Conservation (phyloP, 2,113 vertebrate genomes). For the Theristicus caerulescens region DNA sequence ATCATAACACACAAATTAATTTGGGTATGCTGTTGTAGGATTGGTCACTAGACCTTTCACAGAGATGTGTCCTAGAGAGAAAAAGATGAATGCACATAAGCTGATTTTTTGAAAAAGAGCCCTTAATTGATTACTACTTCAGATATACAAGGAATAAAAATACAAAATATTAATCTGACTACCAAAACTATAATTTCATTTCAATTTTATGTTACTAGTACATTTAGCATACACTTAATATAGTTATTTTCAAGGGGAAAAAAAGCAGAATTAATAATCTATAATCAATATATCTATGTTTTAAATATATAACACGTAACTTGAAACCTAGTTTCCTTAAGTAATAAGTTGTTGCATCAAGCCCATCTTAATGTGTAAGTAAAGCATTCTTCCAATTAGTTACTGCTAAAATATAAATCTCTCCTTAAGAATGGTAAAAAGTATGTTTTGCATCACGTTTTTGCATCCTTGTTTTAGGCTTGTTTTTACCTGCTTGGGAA, state of each 20-base stretch:
- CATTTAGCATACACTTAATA: background rate
- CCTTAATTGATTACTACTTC: conserved; percentile 51
- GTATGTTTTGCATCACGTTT: background rate
- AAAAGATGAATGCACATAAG: conserved; percentile 11
- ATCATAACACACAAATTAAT: background rate
- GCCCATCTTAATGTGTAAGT: background rate
- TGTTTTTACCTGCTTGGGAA: background rate
- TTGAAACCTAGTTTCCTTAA: background rate
- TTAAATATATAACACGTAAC: conserved; percentile 14
- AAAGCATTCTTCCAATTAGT: background rate
- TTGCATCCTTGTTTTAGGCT: background rate
- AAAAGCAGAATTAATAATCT: background rate
- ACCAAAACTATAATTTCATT: conserved; percentile 30
- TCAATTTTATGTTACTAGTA: conserved; percentile 40
- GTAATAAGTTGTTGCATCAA: background rate
- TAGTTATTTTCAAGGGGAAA: background rate
- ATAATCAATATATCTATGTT: background rate
- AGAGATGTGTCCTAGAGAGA: background rate
- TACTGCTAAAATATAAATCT: background rate
- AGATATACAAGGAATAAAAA: conserved; percentile 44
- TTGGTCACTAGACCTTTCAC: background rate
- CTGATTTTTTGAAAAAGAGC: conserved; percentile 6
- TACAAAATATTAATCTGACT: conserved; percentile 31
- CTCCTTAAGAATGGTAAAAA: background rate
- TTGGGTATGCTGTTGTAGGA: background rate